Conservation (phyloP, 2,888 invertebrate species). For the Lepeophtheirus nordmannii region DNA sequence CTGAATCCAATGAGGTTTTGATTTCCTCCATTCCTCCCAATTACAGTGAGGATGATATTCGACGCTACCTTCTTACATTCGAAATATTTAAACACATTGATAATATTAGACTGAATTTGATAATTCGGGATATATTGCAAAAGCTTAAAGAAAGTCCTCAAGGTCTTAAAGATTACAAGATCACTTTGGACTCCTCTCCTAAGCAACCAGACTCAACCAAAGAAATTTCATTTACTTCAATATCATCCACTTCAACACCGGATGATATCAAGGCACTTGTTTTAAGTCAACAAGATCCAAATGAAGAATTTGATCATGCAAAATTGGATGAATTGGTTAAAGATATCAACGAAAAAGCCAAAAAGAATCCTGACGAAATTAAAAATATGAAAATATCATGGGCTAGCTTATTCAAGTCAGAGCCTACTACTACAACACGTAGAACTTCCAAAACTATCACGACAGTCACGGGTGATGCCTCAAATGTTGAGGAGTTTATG, state of each 20-base stretch:
- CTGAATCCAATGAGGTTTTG: neutral
- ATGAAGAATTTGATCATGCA: neutral
- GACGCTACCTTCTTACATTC: neutral
- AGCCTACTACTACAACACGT: too few species aligned
- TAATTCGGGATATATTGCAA: neutral
- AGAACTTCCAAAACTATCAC: neutral
- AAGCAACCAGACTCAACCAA: neutral
- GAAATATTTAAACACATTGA: neutral
- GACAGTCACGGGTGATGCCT: neutral
- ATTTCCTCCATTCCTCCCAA: neutral
- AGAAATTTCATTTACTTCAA: neutral
- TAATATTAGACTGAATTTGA: neutral
- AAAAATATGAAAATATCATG: neutral
- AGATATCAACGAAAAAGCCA: neutral
- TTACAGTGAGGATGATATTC: neutral
- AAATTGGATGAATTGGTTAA: neutral
- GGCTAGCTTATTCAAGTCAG: neutral
- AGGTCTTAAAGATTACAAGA: conserved; percentile 4
- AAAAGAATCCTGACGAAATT: neutral
- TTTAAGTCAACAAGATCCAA: neutral
- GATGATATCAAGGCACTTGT: neutral
- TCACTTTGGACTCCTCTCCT: neutral
- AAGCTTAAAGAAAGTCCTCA: neutral
- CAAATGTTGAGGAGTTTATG: neutral
- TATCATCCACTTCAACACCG: neutral